Base-by-base conservation (phyloP, 1,140 invertebrate genomes). In the Aricia agestis region DNA sequence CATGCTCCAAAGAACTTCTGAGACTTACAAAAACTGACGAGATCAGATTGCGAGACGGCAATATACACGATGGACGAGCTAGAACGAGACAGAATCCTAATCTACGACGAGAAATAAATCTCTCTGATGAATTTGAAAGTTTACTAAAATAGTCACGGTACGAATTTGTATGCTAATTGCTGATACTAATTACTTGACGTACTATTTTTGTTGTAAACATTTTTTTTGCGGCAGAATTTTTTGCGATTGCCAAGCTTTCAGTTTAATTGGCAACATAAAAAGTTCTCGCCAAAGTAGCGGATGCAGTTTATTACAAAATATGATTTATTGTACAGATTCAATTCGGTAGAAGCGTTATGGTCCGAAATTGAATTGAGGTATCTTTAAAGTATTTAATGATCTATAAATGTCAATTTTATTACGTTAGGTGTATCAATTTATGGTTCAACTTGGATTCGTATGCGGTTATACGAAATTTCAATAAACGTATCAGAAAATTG, bases 21-120 rank as follows among this genome's bases (percentile, higher is more conserved):
- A 89, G 83, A 79, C 86, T 83, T 75, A 91, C 85, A 88, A 90
- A 91, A 91, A 88, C 81, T 73, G 86, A 87, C 83, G 80, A 79
- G 81, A 73, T 72, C 75, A 69, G 76, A 67, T 71, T 86, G 70
- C 75, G 81, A 80, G 83, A 85, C 63, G 73, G 67, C 69, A 15
- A 73, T 82, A 86, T 75, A 77, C 70, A 18, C 7, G 42, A 69
- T 59, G 76, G 32, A 17, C 58, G 76, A 87, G 67, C 65, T 77
- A 76, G 84, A 87, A 69, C 66, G 70, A 74, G 69, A 67, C 68
- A 82, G 80, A 82, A 75, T 82, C 82, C 80, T 83, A 84, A 84
- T 85, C 80, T 79, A 73, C 71, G 78, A 74, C 76, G 80, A 76
- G 80, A 63, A 76, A 80, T 78, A 76, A 75, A 75, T 76, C 76